Evolutionary conservation across 2,888 invertebrate species (phyloP).

Genomic region (Watsonalla cultraria): DNA sequence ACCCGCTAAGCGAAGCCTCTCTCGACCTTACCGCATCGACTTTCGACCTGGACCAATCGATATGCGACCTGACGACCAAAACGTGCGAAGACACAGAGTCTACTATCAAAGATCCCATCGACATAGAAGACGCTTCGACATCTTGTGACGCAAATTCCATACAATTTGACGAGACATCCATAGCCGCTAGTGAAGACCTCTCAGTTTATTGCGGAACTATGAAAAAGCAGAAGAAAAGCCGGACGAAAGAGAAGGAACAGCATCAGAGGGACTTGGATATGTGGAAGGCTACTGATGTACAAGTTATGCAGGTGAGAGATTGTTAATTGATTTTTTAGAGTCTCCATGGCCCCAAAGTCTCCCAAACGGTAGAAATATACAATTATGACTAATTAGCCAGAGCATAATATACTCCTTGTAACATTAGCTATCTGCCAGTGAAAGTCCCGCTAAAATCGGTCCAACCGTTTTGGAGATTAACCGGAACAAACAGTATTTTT

Average conservation of each 20-base stretch:
- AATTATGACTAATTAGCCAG: too few species aligned
- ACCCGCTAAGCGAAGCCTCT: constrained; percentile 36
- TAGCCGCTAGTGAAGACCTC: constrained; percentile 53
- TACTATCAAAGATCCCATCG: constrained; percentile 21
- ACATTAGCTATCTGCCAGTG: too few species aligned
- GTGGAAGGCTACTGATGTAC: constrained; percentile 64
- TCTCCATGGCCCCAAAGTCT: too few species aligned
- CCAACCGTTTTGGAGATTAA: too few species aligned
- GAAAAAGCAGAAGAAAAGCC: constrained; percentile 54
- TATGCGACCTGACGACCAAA: constrained; percentile 4
- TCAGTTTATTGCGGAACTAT: constrained; percentile 54
- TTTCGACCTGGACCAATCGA: constrained; percentile 30
- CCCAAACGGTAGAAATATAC: too few species aligned
- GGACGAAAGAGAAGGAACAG: constrained; percentile 34
- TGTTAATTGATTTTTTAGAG: too few species aligned
- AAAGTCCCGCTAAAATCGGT: too few species aligned
- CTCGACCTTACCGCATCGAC: constrained; percentile 46
- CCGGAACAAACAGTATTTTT: too few species aligned
- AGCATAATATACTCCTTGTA: too few species aligned
- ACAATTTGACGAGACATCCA: constrained; percentile 51
- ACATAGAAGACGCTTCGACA: constrained; percentile 49
- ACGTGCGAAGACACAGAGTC: constrained; percentile 21
- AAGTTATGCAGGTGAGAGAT: constrained; percentile 59
- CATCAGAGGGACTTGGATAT: constrained; percentile 56
- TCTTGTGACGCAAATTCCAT: constrained; percentile 56